Evolutionary conservation across 1,140 invertebrate species (phyloP), one percentile per base, ranked within the genome.

Genomic region (Pissodes strobi): DNA sequence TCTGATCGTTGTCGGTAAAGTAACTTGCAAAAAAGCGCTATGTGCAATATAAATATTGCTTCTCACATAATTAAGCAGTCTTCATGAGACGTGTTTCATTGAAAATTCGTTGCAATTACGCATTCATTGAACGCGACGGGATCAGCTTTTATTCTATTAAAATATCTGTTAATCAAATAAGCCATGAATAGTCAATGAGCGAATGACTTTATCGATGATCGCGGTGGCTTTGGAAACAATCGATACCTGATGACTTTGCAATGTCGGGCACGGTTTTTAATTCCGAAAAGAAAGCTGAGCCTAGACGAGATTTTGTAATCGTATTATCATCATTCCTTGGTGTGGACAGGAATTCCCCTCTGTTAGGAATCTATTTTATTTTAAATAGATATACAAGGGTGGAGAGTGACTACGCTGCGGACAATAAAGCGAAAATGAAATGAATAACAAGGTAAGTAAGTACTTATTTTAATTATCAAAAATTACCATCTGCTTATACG

Each of bases 151-250:
- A 72, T 72, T 72, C 70, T 69, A 72, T 70, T 72, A 70, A 67
- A 71, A 58, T 72, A 72, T 72, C 69, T 49, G 67, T 71, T 66
- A 69, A 70, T 72, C 71, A 69, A 72, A 71, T 64, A 67, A 66
- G 65, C 65, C 59, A 72, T 72, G 71, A 71, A 72, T 72, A 72
- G 64, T 69, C 69, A 71, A 72, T 72, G 71, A 72, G 63, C 34
- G 46, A 21, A 22, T 41, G 27, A 53, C 17, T 58, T 68, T 70
- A 72, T 72, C 70, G 52, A 23, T 38, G 66, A 72, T 70, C 70
- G 69, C 66, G 66, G 68, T 56, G 53, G 48, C 66, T 72, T 72
- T 68, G 61, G 68, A 72, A 68, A 72, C 68, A 68, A 72, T 67
- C 60, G 68, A 64, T 59, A 46, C 49, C 58, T 48, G 49, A 63